Percentiles rank a stretch among this genome's conserved stretches.
Conservation (phyloP, 2,888 invertebrate genomes). For the Coremacera marginata region DNA sequence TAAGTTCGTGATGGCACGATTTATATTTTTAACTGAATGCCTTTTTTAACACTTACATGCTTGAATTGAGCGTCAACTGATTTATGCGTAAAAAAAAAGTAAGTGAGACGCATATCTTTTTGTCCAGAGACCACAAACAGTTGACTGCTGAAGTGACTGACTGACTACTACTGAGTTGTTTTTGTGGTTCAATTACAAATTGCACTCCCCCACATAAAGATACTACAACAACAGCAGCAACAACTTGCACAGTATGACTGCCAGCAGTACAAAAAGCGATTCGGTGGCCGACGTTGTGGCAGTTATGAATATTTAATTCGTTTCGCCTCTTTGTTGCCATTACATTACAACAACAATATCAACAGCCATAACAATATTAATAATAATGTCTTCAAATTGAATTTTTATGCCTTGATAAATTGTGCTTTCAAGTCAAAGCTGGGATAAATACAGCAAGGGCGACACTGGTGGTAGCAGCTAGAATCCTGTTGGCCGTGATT, state of each 20-base stretch:
- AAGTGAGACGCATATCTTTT: neutral
- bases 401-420: slow-evolving; percentile 35
- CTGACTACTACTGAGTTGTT: slow-evolving; percentile 7
- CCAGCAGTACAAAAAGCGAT: neutral
- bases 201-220: neutral
- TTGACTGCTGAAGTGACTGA: neutral
- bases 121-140: neutral
- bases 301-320: slow-evolving; percentile 65
- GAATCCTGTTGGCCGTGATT: slow-evolving; percentile 40
- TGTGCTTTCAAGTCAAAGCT: neutral
- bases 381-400: slow-evolving; percentile 42
- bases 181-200: slow-evolving; percentile 31
- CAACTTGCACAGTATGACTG: neutral
- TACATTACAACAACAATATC: slow-evolving; percentile 9
- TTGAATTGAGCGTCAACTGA: slow-evolving; percentile 35
- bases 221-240: slow-evolving; percentile 2
- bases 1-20: neutral
- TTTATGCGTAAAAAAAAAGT: slow-evolving; percentile 31
- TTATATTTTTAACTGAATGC: slow-evolving; percentile 34
- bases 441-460: neutral
- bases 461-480: neutral
- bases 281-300: slow-evolving; percentile 42
- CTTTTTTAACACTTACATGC: slow-evolving; percentile 44
- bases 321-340: slow-evolving; percentile 27
- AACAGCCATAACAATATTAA: slow-evolving; percentile 18